Percentiles rank a stretch among this genome's conserved stretches.
Conservation (phyloP, 2,113 vertebrate genomes). For the Nymphicus hollandicus region DNA sequence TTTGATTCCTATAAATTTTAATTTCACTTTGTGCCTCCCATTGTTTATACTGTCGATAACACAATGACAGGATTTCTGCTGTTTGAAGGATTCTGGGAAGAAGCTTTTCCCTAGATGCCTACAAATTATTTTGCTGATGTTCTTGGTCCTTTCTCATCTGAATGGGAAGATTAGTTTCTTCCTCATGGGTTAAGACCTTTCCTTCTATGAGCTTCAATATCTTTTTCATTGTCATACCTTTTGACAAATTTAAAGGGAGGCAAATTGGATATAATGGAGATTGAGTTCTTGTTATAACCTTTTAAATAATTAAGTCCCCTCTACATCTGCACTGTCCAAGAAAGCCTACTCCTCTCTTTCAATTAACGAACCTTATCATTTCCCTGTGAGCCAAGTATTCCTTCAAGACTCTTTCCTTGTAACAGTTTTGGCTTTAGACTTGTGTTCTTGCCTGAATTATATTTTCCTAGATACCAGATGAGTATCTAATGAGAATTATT, state of each 20-base stretch:
- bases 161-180: background rate
- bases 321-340: constrained; percentile 11
- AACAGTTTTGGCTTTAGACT: background rate
- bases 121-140: background rate
- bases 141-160: background rate
- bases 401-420: constrained; percentile 17
- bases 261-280: constrained; percentile 42
- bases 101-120: background rate
- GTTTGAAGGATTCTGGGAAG: background rate
- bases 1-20: background rate
- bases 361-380: background rate
- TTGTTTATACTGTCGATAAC: background rate
- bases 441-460: background rate
- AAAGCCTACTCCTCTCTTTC: background rate
- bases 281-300: constrained; percentile 58
- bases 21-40: background rate
- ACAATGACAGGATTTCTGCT: background rate
- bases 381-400: background rate
- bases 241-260: constrained; percentile 33
- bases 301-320: constrained; percentile 61
- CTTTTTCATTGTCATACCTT: constrained; percentile 29
- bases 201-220: constrained; percentile 10
- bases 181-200: background rate
- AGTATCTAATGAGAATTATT: background rate
- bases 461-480: background rate